Percentiles rank a stretch among this genome's conserved stretches.
These are phyloP conservation scores for Drosophila setosimentum DNA, from an alignment of 2,888 invertebrate genomes.

Conservation along the genomic window DNA sequence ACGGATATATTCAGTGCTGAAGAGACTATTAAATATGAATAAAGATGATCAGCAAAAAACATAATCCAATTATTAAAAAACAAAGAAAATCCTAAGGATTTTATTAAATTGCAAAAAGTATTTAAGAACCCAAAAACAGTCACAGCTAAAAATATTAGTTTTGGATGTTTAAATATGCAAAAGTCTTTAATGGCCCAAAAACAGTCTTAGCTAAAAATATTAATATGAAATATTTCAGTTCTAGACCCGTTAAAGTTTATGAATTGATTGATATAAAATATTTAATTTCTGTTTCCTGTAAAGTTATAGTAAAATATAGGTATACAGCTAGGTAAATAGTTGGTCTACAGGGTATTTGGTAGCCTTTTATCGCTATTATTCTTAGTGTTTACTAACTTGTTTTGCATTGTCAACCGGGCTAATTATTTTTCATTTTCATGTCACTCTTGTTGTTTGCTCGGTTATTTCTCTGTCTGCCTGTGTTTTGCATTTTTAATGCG, in stretches of 20 bases:
- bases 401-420: constrained; percentile 48
- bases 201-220: too few species aligned
- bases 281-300: not conserved
- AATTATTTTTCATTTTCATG: constrained; percentile 69
- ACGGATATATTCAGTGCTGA: not conserved
- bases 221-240: too few species aligned
- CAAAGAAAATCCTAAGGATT: not conserved
- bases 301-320: not conserved
- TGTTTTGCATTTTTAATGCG: constrained; percentile 51
- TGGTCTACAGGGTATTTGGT: not conserved
- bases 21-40: not conserved
- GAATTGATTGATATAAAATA: too few species aligned
- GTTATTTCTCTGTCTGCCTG: constrained; percentile 5
- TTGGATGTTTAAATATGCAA: too few species aligned
- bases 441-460: constrained; percentile 24
- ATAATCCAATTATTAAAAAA: not conserved
- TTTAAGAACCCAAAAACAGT: not conserved
- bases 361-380: not conserved
- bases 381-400: constrained; percentile 7
- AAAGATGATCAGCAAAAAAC: not conserved
- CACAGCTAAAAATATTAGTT: rapidly evolving
- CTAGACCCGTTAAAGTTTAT: too few species aligned
- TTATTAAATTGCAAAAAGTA: too few species aligned
- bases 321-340: not conserved
- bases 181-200: too few species aligned